Evolutionary conservation across 2,113 vertebrate genomes (phyloP), one percentile per base, ranked within the genome.

Genomic region (Sphyrna mokarran): DNA sequence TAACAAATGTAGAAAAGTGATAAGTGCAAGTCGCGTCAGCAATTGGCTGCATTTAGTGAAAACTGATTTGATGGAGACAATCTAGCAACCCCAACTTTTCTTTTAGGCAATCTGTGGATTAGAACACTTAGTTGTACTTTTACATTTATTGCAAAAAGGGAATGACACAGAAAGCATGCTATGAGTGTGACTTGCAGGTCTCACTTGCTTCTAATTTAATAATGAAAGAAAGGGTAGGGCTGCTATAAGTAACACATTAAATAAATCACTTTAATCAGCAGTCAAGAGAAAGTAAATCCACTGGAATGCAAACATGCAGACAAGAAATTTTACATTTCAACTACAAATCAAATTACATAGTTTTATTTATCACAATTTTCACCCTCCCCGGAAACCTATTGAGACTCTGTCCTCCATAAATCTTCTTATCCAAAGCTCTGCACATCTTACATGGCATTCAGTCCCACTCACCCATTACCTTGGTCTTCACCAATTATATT

Each of bases 51-150:
- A 37, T 40, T 94, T 29, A 8, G 68, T 33, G 40, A 23, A 54
- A 72, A 95, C 23, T 26, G 40, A 72, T 95, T 95, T 54, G 22
- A 33, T 4, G 43, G 37, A 70, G 37, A 6, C 16, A 76, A 95
- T 7, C 54, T 72, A 95, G 69, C 94, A 95, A 95, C 40, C 94
- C 69, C 40, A 95, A 95, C 94, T 72, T 43, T 48, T 95, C 94
- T 95, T 95, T 43, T 48, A 23, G 40, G 3, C 10, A 72, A 72
- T 48, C 68, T 48, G 48, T 72, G 40, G 68, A 72, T 95, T 70
- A 48, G 22, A 72, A 94, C 29, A 29, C 22, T 29, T 48, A 43
- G 20, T 22, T 48, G 37, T 14, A 48, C 10, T 48, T 91, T 48
- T 18, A 11, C 20, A 48, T 72, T 72, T 26, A 54, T 14, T 95